Conservation (phyloP, 2,797 vertebrate genomes). For the Threskiornis aethiopicus region DNA sequence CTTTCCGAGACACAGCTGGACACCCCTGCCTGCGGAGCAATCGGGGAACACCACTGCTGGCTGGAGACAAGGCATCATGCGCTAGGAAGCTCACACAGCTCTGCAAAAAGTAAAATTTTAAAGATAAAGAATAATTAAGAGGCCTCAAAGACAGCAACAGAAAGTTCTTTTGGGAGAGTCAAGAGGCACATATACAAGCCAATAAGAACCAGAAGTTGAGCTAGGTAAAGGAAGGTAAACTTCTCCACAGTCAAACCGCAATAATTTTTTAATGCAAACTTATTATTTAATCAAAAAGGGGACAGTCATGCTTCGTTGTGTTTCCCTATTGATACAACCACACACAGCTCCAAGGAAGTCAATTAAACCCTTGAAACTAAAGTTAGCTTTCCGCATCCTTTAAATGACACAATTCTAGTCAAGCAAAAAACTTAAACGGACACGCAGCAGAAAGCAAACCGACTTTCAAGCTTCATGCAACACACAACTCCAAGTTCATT, state of each 20-base stretch:
- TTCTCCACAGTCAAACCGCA: background rate
- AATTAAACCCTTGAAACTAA: background rate
- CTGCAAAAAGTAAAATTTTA: background rate
- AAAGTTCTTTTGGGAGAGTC: background rate
- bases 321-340: background rate
- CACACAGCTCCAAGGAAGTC: background rate
- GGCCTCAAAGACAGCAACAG: background rate
- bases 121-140: background rate
- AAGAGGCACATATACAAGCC: background rate
- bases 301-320: background rate
- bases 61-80: background rate
- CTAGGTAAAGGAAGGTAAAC: background rate
- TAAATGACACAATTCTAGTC: background rate
- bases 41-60: rapidly evolving
- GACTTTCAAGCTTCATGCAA: background rate
- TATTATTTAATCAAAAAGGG: background rate
- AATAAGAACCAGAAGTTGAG: background rate
- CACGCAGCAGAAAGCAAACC: background rate
- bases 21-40: background rate
- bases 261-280: background rate
- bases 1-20: background rate
- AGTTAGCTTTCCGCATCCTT: background rate
- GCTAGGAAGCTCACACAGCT: background rate
- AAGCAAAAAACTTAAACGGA: background rate
- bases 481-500: background rate